Evolutionary conservation across 2,797 vertebrate genomes (phyloP), one percentile per base, ranked within the genome.

Genomic region (Anabas testudineus): DNA sequence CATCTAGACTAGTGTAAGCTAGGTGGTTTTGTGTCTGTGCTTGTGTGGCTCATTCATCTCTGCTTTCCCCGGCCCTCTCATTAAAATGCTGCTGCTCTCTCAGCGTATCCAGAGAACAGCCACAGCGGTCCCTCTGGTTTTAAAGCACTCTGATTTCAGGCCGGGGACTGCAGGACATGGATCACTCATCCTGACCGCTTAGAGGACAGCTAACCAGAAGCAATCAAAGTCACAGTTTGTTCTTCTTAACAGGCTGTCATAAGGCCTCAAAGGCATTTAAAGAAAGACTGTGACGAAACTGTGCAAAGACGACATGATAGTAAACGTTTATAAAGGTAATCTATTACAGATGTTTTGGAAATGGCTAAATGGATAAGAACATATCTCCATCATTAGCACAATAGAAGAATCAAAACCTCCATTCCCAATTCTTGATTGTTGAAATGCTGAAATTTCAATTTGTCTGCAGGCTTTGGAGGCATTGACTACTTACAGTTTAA

Each of bases 111-210:
- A 21, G 56, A 65, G 68, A 51, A 28, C 54, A 26, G 74, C 54
- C 54, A 47, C 56, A 2, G 55, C 1, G 7, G 59, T 67, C 77
- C 76, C 80, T 14, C 28, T 19, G 46, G 71, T 77, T 76, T 76
- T 49, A 83, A 84, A 71, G 56, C 68, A 48, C 67, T 80, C 52
- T 71, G 65, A 76, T 84, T 82, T 72, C 80, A 79, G 71, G 74
- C 69, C 68, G 32, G 62, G 41, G 18, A 42, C 74, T 72, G n/a
- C 12, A 56, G 53, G 74, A 60, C 67, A 67, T 1, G 24, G 54
- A 70, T 85, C 82, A 58, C 19, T 80, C 67, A 63, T 47, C 57
- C 55, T 43, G 64, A 52, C 70, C 15, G 2, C 67, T 32, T 45
- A 73, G 74, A 81, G 65, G 69, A 78, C 72, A 18, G 55, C 48